Evolutionary conservation across 2,797 vertebrate species (phyloP).

Genomic region (Xiphorhynchus erythropygius): DNA sequence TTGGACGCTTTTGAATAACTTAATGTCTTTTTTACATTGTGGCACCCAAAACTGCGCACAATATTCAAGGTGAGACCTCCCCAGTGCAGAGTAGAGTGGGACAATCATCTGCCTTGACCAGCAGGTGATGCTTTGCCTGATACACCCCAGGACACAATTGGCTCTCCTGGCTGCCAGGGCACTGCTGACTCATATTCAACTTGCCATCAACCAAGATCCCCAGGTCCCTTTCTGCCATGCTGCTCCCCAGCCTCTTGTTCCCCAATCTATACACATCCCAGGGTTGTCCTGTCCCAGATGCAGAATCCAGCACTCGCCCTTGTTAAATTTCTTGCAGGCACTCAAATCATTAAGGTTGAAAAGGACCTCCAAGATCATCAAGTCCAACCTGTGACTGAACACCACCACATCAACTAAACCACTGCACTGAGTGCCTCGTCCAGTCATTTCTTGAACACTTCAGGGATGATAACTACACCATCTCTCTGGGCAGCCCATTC

Average conservation of each 20-base stretch:
- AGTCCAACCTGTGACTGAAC: not conserved
- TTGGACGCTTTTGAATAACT: not conserved
- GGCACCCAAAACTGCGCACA: not conserved
- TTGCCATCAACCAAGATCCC: not conserved
- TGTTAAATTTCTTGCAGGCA: not conserved
- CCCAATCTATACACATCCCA: not conserved
- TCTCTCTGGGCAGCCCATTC: not conserved
- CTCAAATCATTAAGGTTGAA: not conserved
- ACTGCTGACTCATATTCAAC: not conserved
- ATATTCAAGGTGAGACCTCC: not conserved
- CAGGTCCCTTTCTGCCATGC: not conserved
- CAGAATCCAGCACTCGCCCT: not conserved
- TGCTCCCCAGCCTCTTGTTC: not conserved
- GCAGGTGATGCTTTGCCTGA: not conserved
- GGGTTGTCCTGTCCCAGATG: not conserved
- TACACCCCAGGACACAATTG: not conserved
- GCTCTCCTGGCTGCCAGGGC: not conserved
- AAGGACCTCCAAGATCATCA: not conserved
- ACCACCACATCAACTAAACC: not conserved
- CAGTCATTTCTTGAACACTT: not conserved
- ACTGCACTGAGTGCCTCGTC: not conserved
- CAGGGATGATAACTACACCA: not conserved
- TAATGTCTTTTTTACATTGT: not conserved
- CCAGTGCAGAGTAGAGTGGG: not conserved
- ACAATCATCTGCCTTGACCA: not conserved